phyloP scores from a whole-genome alignment of 1,140 invertebrate species.

The Akabosia matsudoensis region DNA sequence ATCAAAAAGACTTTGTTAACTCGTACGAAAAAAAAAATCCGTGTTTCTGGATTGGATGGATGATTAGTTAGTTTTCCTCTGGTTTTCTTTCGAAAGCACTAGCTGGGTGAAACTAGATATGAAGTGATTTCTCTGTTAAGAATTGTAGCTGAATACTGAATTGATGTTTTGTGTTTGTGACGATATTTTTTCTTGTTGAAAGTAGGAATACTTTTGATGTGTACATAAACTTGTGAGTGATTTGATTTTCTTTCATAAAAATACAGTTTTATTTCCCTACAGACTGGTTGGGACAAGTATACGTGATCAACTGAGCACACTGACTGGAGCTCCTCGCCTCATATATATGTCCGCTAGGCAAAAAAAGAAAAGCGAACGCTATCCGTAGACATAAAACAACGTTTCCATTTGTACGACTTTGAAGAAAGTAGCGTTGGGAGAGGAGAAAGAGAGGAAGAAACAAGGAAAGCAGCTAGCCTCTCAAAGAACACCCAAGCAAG shows the following conservation, averaged over 20 bases:
- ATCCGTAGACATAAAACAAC: neutral
- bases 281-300: conserved; percentile 3
- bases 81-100: no score
- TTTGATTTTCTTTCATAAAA: no score
- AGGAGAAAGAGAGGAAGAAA: neutral
- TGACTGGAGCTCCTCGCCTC: neutral
- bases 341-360: conserved; percentile 20
- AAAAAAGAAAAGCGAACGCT: neutral
- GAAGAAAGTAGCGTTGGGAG: neutral
- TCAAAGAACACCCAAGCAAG: neutral
- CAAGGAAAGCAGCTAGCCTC: neutral
- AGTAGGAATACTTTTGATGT: neutral
- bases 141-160: no score
- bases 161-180: no score
- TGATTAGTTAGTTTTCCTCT: no score
- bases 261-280: neutral
- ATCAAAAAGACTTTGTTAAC: no score
- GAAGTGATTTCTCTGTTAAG: no score
- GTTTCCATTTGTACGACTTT: neutral
- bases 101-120: no score
- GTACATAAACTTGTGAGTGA: no score
- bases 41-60: no score
- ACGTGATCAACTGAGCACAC: conserved; percentile 14
- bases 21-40: no score
- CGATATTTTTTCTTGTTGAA: neutral